Evolutionary conservation across 2,797 vertebrate species (phyloP).

Genomic region (Xerus rutilus): DNA sequence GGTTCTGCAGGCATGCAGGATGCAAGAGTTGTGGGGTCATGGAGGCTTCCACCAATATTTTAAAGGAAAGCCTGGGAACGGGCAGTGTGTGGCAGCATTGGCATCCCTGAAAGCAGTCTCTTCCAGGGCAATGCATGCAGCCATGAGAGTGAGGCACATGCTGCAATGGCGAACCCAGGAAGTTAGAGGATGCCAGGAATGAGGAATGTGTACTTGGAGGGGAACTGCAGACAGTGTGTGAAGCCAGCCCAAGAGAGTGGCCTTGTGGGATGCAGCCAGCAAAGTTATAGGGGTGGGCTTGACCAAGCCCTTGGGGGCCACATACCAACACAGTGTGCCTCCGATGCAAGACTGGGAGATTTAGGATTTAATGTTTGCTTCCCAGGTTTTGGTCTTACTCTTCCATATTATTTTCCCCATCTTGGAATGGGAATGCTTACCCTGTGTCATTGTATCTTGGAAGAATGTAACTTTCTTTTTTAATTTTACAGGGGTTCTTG

Average conservation of each 20-base stretch:
- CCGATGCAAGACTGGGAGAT: not conserved
- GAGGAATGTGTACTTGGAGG: not conserved
- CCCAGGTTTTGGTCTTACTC: not conserved
- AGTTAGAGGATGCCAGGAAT: not conserved
- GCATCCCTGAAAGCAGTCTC: not conserved
- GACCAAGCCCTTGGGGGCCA: not conserved
- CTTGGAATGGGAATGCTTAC: not conserved
- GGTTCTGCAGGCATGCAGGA: not conserved
- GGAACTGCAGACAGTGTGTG: not conserved
- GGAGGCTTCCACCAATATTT: not conserved
- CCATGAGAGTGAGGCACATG: not conserved
- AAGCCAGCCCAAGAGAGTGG: not conserved
- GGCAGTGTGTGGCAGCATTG: too few relatives aligned
- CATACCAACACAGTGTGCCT: not conserved
- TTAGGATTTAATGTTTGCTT: not conserved
- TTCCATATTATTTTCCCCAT: not conserved
- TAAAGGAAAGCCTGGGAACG: not conserved
- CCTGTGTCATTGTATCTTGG: not conserved
- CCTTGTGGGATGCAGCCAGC: not conserved
- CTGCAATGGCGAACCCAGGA: not conserved
- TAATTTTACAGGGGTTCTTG: not conserved
- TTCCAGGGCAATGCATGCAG: not conserved
- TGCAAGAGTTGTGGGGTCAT: not conserved
- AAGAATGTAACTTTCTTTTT: not conserved
- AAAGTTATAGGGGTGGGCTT: not conserved